Conservation (phyloP, 2,888 invertebrate species). For the Fabriciana adippe region DNA sequence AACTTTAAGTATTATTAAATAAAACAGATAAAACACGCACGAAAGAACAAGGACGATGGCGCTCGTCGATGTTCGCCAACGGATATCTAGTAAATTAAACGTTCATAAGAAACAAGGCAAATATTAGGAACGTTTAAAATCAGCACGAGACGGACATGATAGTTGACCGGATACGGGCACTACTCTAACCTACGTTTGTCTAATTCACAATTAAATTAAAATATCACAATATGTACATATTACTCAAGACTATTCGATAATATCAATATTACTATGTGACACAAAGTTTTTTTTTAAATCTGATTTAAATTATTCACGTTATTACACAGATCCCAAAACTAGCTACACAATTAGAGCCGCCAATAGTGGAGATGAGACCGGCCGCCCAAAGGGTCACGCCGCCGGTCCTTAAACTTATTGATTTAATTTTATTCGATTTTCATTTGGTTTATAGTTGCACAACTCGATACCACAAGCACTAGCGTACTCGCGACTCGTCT, state of each 20-base stretch:
- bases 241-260: slow-evolving; percentile 70
- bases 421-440: slow-evolving; percentile 32
- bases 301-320: slow-evolving; percentile 43
- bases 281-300: slow-evolving; percentile 39
- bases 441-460: slow-evolving; percentile 34
- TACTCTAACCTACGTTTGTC: slow-evolving; percentile 68
- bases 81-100: slow-evolving; percentile 33
- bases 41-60: slow-evolving; percentile 11
- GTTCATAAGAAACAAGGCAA: slow-evolving; percentile 45
- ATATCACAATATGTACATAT: slow-evolving; percentile 82
- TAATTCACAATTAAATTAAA: slow-evolving; percentile 78
- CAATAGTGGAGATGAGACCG: slow-evolving; percentile 41
- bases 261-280: slow-evolving; percentile 54
- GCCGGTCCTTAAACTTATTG: slow-evolving; percentile 12
- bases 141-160: slow-evolving; percentile 58
- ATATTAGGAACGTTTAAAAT: slow-evolving; percentile 56
- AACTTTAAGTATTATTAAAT: slow-evolving; percentile 14
- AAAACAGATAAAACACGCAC: slow-evolving; percentile 29
- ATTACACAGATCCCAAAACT: slow-evolving; percentile 52
- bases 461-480: slow-evolving; percentile 21
- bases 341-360: slow-evolving; percentile 43
- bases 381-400: neutral
- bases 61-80: slow-evolving; percentile 24
- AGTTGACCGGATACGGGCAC: slow-evolving; percentile 55
- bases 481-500: slow-evolving; percentile 7